Evolutionary conservation across 2,113 vertebrate genomes (phyloP).

Genomic region (Lagopus muta): DNA sequence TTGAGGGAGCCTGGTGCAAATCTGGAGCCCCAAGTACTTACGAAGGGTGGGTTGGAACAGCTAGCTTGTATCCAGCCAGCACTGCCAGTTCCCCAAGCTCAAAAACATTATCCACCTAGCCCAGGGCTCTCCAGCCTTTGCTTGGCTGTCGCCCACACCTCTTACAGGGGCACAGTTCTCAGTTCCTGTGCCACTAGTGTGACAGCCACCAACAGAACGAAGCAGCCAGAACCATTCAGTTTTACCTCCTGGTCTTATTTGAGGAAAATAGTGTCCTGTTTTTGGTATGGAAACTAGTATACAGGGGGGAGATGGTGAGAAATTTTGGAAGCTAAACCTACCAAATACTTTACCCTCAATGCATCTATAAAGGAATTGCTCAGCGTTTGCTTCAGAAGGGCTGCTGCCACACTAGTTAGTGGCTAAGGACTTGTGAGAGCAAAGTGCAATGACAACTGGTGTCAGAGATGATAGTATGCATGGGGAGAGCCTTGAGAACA

Average conservation of each 20-base stretch:
- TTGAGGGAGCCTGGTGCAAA: fast-evolving
- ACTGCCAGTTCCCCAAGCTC: fast-evolving
- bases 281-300: neutral
- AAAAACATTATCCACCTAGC: neutral
- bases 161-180: fast-evolving
- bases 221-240: neutral
- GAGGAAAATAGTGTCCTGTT: neutral
- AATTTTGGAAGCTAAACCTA: neutral
- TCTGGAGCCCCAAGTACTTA: neutral
- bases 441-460: neutral
- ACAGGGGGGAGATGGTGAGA: neutral
- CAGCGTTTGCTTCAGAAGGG: neutral
- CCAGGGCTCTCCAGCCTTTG: neutral
- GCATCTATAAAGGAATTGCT: neutral
- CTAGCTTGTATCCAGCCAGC: neutral
- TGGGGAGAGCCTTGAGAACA: neutral
- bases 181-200: neutral
- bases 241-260: neutral
- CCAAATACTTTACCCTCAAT: neutral
- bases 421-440: neutral
- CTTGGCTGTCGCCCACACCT: neutral
- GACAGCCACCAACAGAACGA: neutral
- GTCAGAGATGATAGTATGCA: neutral
- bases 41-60: neutral
- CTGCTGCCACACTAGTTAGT: neutral